Percentiles rank a stretch among this genome's conserved stretches.
These are phyloP conservation scores for Orthosia gracilis DNA, from an alignment of 2,888 invertebrate genomes.

Conservation along the genomic window DNA sequence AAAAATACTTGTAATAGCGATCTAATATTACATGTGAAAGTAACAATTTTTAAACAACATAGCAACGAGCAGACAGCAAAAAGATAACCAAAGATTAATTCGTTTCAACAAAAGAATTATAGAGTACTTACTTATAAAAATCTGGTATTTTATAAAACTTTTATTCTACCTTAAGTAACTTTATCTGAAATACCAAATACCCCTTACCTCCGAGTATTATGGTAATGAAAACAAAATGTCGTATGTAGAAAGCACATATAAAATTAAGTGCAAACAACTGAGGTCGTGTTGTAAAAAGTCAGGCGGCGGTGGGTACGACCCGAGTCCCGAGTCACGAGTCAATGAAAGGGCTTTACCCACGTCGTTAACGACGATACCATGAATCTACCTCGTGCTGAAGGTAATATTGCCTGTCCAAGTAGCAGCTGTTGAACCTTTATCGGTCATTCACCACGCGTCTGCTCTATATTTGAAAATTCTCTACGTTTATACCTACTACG, in stretches of 20 bases:
- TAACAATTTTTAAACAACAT: conserved; percentile 11
- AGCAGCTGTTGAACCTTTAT: conserved; percentile 75
- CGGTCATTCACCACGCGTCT: conserved; percentile 80
- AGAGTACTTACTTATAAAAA: not conserved
- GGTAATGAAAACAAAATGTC: conserved; percentile 57
- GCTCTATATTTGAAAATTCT: conserved; percentile 74
- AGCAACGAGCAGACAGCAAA: conserved; percentile 26
- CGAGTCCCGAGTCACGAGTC: conserved; percentile 49
- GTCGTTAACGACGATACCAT: conserved; percentile 57
- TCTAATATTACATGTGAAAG: not conserved
- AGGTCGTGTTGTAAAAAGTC: conserved; percentile 57
- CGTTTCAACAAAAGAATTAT: conserved; percentile 19
- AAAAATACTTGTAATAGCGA: not conserved
- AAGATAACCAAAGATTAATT: not conserved
- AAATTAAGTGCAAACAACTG: conserved; percentile 61
- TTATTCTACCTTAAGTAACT: not conserved
- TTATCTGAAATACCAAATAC: conserved; percentile 39
- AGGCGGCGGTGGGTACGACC: conserved; percentile 37
- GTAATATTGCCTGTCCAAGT: conserved; percentile 54
- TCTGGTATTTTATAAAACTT: not conserved
- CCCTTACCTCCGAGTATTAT: conserved; percentile 21
- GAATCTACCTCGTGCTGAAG: conserved; percentile 52
- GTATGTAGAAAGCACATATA: conserved; percentile 48
- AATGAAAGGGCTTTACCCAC: conserved; percentile 61
- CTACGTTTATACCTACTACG: conserved; percentile 47